Conservation (phyloP, 2,888 invertebrate species). For the Lordiphosa fenestrarum region DNA sequence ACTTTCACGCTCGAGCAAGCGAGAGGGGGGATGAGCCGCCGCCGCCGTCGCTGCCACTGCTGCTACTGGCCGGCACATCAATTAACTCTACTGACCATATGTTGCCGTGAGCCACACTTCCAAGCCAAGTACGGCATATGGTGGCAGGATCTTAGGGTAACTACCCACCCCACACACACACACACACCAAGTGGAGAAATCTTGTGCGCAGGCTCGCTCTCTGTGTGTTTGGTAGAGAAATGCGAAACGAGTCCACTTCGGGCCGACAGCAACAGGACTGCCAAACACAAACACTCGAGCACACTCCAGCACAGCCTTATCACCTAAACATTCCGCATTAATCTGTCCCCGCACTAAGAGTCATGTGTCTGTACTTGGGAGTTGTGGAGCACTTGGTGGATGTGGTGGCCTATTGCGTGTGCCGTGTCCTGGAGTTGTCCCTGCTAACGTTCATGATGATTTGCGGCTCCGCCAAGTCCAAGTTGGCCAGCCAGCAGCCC, state of each 20-base stretch:
- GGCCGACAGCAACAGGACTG: too few species aligned
- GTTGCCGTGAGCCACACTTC: slow-evolving; percentile 48
- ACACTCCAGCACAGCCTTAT: too few species aligned
- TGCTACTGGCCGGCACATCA: slow-evolving; percentile 54
- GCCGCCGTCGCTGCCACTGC: slow-evolving; percentile 25
- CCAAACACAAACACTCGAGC: too few species aligned
- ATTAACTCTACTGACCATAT: slow-evolving; percentile 71
- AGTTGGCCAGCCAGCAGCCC: slow-evolving; percentile 30
- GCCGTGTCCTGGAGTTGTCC: slow-evolving; percentile 73
- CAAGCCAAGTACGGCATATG: slow-evolving; percentile 54
- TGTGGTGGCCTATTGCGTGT: slow-evolving; percentile 72
- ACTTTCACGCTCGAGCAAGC: slow-evolving; percentile 74
- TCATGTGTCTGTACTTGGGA: slow-evolving; percentile 75
- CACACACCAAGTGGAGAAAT: slow-evolving; percentile 5
- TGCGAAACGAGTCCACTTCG: too few species aligned
- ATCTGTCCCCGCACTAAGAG: not conserved
- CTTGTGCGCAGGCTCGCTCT: slow-evolving; percentile 4
- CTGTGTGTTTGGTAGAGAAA: too few species aligned
- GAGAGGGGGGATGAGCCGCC: slow-evolving; percentile 40
- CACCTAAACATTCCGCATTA: too few species aligned
- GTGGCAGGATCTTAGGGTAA: slow-evolving; percentile 14
- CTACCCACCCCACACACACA: too few species aligned
- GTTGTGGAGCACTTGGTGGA: slow-evolving; percentile 71
- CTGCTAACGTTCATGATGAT: slow-evolving; percentile 71
- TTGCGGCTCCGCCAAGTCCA: slow-evolving; percentile 54